These are phyloP conservation scores for Aix galericulata DNA, from an alignment of 2,113 vertebrate genomes.

Conservation along the genomic window DNA sequence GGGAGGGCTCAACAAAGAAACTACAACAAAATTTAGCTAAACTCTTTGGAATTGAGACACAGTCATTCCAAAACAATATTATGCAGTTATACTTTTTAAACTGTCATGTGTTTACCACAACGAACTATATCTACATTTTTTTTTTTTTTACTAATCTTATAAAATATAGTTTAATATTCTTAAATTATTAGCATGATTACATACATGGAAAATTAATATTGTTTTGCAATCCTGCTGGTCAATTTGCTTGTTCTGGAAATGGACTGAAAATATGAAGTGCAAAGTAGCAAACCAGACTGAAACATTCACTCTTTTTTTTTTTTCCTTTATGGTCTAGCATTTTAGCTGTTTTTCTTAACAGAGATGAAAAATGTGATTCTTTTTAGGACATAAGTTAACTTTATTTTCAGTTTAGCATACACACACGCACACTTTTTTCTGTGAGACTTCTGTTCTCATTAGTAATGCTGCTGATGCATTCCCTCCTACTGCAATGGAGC, in stretches of 20 bases:
- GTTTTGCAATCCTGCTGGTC: not conserved
- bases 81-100: not conserved
- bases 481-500: not conserved
- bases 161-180: not conserved
- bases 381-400: not conserved
- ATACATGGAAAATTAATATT: not conserved
- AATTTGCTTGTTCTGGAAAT: not conserved
- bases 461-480: not conserved
- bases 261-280: not conserved
- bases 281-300: not conserved
- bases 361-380: not conserved
- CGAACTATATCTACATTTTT: not conserved
- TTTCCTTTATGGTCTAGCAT: not conserved
- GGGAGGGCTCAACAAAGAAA: fast-evolving
- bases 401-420: not conserved
- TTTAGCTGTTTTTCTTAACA: not conserved
- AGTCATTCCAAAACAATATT: not conserved
- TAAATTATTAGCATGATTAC: not conserved
- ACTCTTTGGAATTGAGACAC: not conserved
- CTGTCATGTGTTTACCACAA: not conserved
- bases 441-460: not conserved
- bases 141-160: not conserved
- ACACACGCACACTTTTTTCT: not conserved
- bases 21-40: not conserved
- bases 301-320: not conserved